A percentile compares a stretch with the other conserved stretches of the same genome.
Evolutionary conservation across 2,888 invertebrate genomes (phyloP).

Genomic region (Esperia sulphurella): DNA sequence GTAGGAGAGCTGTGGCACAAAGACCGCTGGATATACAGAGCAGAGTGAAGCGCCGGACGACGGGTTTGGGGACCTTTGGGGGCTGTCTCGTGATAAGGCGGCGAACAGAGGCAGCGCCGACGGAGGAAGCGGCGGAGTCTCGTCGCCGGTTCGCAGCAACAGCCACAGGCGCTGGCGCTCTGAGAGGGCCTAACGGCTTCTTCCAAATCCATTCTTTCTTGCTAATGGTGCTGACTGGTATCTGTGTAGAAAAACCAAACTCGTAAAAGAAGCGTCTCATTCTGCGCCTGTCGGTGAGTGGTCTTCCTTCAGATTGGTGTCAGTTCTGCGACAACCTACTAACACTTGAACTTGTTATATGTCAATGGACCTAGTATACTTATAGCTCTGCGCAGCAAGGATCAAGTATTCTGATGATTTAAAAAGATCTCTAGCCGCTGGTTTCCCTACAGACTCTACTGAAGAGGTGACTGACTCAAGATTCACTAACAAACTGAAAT

Average conservation of each 20-base stretch:
- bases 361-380: too few species aligned
- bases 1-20: conserved; percentile 82
- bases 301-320: too few species aligned
- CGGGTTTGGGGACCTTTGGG: conserved; percentile 67
- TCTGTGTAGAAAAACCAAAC: conserved; percentile 28
- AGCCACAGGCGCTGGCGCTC: conserved; percentile 25
- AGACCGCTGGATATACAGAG: conserved; percentile 80
- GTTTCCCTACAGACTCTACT: too few species aligned
- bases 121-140: conserved; percentile 85
- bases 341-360: too few species aligned
- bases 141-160: conserved; percentile 66
- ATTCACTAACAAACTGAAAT: too few species aligned
- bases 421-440: too few species aligned
- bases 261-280: background rate
- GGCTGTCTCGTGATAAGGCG: conserved; percentile 81
- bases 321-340: too few species aligned
- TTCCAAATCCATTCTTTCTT: conserved; percentile 74
- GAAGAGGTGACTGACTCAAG: too few species aligned
- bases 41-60: conserved; percentile 71
- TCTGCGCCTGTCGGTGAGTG: too few species aligned
- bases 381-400: too few species aligned
- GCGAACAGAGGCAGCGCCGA: conserved; percentile 88
- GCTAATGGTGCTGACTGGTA: conserved; percentile 63
- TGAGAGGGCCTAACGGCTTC: conserved; percentile 48
- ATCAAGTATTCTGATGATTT: too few species aligned